A percentile compares a stretch with the other conserved stretches of the same genome.
phyloP scores from a whole-genome alignment of 2,113 vertebrate species.

The Phalacrocorax brasilianus region DNA sequence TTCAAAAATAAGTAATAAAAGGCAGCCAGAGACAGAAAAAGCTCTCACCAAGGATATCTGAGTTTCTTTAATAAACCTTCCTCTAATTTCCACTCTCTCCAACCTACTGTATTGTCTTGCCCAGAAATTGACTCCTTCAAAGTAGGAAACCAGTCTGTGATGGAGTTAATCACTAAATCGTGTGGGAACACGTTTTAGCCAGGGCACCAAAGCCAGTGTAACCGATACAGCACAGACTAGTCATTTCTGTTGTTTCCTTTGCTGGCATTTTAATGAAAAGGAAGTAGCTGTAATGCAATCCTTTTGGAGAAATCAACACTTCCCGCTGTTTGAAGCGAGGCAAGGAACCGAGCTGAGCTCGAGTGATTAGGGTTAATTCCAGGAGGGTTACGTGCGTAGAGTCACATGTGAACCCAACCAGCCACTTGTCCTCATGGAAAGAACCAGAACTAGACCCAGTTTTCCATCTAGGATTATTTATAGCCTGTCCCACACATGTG shows the following conservation, averaged over 20 bases:
- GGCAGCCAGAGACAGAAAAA: neutral
- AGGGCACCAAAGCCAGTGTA: conserved; percentile 6
- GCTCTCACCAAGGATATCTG: neutral
- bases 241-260: conserved; percentile 6
- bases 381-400: neutral
- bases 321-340: neutral
- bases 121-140: neutral
- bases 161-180: neutral
- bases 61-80: neutral
- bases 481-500: neutral
- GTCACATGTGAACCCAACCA: neutral
- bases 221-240: neutral
- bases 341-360: neutral
- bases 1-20: neutral
- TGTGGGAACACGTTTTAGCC: neutral
- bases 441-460: neutral
- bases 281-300: conserved; percentile 31
- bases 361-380: neutral
- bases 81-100: neutral
- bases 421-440: neutral
- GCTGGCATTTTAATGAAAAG: conserved; percentile 23
- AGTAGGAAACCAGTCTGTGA: neutral
- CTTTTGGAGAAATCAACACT: conserved; percentile 38
- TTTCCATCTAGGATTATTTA: conserved; percentile 1
- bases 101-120: neutral